These are phyloP conservation scores for Lasioglossum marginatum DNA, from an alignment of 2,888 invertebrate genomes.

Conservation along the genomic window DNA sequence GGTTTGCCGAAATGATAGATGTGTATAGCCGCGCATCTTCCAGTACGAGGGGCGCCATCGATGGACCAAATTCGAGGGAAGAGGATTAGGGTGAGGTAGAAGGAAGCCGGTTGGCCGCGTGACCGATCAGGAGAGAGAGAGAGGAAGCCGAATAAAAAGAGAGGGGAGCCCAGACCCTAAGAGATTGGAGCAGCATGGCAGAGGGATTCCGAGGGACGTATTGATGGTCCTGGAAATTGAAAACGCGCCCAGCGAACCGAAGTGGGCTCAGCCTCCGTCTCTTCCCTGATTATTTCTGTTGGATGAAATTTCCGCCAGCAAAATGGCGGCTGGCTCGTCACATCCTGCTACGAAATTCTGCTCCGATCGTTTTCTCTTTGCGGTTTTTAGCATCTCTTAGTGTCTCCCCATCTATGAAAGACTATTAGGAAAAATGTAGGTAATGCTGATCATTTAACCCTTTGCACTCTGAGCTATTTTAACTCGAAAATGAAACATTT, in stretches of 20 bases:
- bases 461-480: too few relatives aligned
- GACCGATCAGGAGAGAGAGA: conserved; percentile 18
- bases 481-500: too few relatives aligned
- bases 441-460: too few relatives aligned
- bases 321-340: conserved; percentile 72
- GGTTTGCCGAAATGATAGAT: conserved; percentile 66
- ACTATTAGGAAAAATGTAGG: too few relatives aligned
- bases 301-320: conserved; percentile 67
- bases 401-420: not conserved
- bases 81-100: conserved; percentile 56
- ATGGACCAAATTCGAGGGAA: conserved; percentile 60
- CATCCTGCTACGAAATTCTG: not conserved
- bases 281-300: conserved; percentile 75
- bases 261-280: conserved; percentile 74
- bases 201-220: conserved; percentile 75
- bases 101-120: conserved; percentile 61
- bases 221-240: conserved; percentile 84
- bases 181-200: conserved; percentile 75
- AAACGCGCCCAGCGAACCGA: conserved; percentile 78
- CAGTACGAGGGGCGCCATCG: conserved; percentile 66
- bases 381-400: not conserved
- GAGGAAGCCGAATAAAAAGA: conserved; percentile 43
- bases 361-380: not conserved
- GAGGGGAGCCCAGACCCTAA: conserved; percentile 53
- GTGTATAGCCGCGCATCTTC: conserved; percentile 69